Conservation (phyloP, 2,113 vertebrate species). For the Thermophis baileyi region DNA sequence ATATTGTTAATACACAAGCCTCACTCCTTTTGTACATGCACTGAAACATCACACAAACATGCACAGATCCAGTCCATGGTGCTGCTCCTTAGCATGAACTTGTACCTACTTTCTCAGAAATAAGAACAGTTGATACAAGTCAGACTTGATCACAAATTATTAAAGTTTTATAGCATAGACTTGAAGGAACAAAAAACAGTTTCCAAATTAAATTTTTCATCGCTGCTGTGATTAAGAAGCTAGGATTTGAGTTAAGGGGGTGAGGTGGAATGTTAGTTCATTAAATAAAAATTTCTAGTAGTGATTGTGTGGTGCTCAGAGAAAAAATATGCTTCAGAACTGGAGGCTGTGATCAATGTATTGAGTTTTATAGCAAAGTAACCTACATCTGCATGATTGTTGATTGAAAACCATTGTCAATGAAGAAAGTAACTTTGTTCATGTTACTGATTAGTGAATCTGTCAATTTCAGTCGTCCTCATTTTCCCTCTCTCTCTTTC, state of each 20-base stretch:
- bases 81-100: neutral
- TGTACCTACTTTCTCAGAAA: neutral
- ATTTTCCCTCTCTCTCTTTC: neutral
- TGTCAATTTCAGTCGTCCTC: neutral
- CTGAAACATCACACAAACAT: neutral
- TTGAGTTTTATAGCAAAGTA: neutral
- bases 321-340: neutral
- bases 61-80: neutral
- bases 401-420: neutral
- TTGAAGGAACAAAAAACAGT: neutral
- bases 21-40: neutral
- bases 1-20: neutral
- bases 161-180: neutral
- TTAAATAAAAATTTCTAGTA: neutral
- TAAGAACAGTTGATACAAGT: neutral
- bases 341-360: neutral
- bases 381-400: neutral
- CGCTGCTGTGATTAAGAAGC: neutral
- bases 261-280: neutral
- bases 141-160: neutral
- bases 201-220: neutral
- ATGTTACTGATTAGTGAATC: neutral
- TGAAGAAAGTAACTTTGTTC: neutral
- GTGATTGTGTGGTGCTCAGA: neutral
- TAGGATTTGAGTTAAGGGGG: neutral